phyloP scores from a whole-genome alignment of 2,888 invertebrate species.

The Biston betularia region DNA sequence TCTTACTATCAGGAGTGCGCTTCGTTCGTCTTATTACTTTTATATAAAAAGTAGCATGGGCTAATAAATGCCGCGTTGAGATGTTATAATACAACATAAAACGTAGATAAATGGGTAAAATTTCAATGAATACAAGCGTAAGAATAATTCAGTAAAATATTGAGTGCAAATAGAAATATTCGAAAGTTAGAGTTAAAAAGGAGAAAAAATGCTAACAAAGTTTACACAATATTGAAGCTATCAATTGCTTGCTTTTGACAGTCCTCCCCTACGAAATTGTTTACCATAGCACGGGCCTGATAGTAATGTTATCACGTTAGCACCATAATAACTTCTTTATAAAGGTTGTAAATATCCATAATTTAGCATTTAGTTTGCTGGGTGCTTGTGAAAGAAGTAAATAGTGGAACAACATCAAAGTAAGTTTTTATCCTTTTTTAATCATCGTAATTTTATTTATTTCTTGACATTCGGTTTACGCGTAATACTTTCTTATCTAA shows the following conservation, averaged over 20 bases:
- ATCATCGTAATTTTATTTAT: not conserved
- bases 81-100: too few species aligned
- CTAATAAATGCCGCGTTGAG: too few species aligned
- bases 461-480: not conserved
- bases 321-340: not conserved
- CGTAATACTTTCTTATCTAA: too few species aligned
- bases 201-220: too few species aligned
- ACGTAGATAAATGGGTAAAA: too few species aligned
- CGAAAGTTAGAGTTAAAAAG: too few species aligned
- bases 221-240: not conserved
- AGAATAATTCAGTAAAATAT: too few species aligned
- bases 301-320: conserved; percentile 4
- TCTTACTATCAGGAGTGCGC: too few species aligned
- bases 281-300: not conserved
- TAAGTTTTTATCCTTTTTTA: not conserved
- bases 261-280: not conserved
- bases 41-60: too few species aligned
- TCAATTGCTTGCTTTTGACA: not conserved
- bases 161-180: too few species aligned
- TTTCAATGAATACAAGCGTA: too few species aligned
- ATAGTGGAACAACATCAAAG: not conserved
- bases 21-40: too few species aligned
- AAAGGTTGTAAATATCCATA: not conserved
- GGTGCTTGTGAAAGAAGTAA: not conserved
- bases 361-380: not conserved